These are phyloP conservation scores for Hyposmocoma kahamanoa DNA, from an alignment of 1,140 invertebrate species.

Conservation along the genomic window DNA sequence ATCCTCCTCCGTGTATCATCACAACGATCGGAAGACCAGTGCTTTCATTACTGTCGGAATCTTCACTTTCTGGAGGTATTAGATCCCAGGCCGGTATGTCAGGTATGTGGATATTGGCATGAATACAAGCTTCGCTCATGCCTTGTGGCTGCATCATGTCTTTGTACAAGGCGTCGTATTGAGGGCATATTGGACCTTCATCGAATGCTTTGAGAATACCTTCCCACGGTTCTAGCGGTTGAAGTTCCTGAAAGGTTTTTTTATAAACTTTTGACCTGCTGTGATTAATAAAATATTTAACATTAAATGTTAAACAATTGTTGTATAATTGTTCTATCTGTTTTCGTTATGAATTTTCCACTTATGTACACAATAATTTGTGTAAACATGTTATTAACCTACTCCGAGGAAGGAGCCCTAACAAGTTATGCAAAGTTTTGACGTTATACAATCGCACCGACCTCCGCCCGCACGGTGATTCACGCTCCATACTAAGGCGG, in stretches of 20 bases:
- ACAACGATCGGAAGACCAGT: conserved; percentile 76
- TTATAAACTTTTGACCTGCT: too few species aligned
- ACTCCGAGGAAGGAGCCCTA: too few species aligned
- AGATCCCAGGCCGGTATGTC: conserved; percentile 8
- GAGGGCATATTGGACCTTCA: conserved; percentile 73
- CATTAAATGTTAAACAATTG: too few species aligned
- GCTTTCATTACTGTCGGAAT: conserved; percentile 1
- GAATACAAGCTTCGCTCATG: conserved; percentile 49
- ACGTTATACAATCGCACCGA: too few species aligned
- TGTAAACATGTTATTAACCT: too few species aligned
- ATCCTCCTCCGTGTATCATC: conserved; percentile 86
- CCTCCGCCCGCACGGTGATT: too few species aligned
- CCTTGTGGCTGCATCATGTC: conserved; percentile 22
- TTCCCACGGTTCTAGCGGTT: conserved; percentile 73
- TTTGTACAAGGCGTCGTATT: conserved; percentile 48
- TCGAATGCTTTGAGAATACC: conserved; percentile 71
- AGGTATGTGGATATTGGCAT: conserved; percentile 51
- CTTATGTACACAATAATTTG: too few species aligned
- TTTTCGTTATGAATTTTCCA: too few species aligned
- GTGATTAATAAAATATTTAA: too few species aligned
- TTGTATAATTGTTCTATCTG: too few species aligned
- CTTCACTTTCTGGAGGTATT: conserved; percentile 11
- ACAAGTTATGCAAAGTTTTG: too few species aligned
- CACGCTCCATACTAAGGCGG: too few species aligned
- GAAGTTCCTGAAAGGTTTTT: conserved; percentile 75